Conservation (phyloP, 1,140 invertebrate species). For the Drosophila funebris region DNA sequence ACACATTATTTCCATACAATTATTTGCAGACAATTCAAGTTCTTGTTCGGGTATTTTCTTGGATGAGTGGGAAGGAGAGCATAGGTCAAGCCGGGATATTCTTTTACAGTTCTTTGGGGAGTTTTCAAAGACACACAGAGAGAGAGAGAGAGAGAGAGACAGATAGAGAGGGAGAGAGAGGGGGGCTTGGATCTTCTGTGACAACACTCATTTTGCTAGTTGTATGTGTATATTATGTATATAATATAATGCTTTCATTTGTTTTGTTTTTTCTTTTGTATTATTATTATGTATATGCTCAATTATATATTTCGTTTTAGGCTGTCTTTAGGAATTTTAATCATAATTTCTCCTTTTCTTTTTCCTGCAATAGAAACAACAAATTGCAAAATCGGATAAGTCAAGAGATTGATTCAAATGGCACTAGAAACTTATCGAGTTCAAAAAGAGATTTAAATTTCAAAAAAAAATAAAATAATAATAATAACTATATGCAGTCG, state of each 20-base stretch:
- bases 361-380: constrained; percentile 82
- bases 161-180: background rate
- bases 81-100: background rate
- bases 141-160: background rate
- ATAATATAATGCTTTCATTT: constrained; percentile 61
- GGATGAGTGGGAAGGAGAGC: background rate
- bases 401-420: constrained; percentile 32
- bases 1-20: constrained; percentile 62
- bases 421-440: constrained; percentile 29
- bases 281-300: constrained; percentile 44
- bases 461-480: no score
- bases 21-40: constrained; percentile 39
- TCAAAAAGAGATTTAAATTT: constrained; percentile 21
- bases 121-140: no score
- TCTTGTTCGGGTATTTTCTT: background rate
- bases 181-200: constrained; percentile 30
- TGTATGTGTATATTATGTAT: constrained; percentile 45
- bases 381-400: constrained; percentile 61
- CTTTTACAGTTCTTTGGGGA: background rate
- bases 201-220: constrained; percentile 52
- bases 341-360: constrained; percentile 84
- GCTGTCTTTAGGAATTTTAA: constrained; percentile 78
- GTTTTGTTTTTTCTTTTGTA: constrained; percentile 25
- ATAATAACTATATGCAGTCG: constrained; percentile 28
- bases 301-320: constrained; percentile 46